phyloP scores from a whole-genome alignment of 2,797 vertebrate species.

The Glossophaga mutica region DNA sequence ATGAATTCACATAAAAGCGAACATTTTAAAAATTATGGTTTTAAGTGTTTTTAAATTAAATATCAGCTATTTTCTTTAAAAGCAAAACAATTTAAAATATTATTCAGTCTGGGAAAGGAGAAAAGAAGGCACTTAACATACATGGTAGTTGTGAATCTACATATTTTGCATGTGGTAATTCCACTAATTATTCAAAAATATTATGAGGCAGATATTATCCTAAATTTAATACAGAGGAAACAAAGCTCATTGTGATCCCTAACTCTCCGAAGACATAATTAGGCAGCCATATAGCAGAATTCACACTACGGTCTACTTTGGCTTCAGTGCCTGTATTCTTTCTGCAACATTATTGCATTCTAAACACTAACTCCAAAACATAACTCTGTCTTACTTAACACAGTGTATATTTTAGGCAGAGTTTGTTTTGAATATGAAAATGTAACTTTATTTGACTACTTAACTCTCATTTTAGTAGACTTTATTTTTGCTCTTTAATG shows the following conservation, averaged over 20 bases:
- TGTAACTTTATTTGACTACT: neutral
- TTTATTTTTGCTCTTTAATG: neutral
- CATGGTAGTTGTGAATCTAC: neutral
- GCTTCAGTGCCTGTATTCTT: neutral
- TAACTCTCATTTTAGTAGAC: neutral
- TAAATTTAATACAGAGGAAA: neutral
- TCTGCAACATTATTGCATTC: neutral
- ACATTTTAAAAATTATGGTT: neutral
- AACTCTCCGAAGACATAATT: neutral
- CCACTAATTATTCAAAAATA: neutral
- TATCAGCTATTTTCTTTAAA: neutral
- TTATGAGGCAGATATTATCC: neutral
- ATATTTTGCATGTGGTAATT: neutral
- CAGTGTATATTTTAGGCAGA: neutral
- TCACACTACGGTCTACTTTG: neutral
- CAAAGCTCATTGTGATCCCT: neutral
- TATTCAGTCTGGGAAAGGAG: neutral
- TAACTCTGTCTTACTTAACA: neutral
- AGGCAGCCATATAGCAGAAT: neutral
- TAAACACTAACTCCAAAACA: neutral
- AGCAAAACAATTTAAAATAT: neutral
- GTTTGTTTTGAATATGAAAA: constrained; percentile 3
- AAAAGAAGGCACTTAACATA: neutral
- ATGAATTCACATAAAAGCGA: neutral
- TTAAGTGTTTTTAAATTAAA: neutral